Conservation (phyloP, 2,113 vertebrate species). For the Natator depressus region DNA sequence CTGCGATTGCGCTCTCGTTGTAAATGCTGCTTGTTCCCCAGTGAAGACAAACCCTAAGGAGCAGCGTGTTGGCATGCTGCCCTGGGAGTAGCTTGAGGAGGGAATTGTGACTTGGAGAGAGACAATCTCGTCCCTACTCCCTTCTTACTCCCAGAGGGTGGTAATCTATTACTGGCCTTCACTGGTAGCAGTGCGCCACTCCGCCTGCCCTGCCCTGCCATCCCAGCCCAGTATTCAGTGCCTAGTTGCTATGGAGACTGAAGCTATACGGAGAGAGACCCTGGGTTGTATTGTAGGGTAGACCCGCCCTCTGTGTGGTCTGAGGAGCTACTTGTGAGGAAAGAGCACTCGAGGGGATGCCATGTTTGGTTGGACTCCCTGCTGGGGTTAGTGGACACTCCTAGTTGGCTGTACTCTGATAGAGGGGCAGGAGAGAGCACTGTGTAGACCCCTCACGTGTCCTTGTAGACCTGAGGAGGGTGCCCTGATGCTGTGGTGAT, state of each 20-base stretch:
- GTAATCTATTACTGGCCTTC: background rate
- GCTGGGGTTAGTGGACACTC: background rate
- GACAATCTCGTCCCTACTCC: background rate
- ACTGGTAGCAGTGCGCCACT: too few relatives aligned
- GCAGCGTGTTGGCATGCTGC: too few relatives aligned
- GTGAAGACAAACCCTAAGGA: background rate
- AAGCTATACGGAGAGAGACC: background rate
- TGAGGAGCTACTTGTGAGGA: background rate
- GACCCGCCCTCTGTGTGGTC: background rate
- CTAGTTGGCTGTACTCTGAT: background rate
- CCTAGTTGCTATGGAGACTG: too few relatives aligned
- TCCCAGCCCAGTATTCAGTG: background rate
- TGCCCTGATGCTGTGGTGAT: background rate
- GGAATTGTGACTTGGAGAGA: background rate
- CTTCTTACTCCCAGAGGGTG: background rate
- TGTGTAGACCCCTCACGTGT: background rate
- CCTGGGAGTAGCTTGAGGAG: background rate
- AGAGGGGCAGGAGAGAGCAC: fast-evolving
- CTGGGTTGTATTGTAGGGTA: background rate
- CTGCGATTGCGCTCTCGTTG: background rate
- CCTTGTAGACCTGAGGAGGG: fast-evolving
- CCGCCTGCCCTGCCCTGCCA: too few relatives aligned
- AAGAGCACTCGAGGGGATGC: background rate
- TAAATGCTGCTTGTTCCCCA: background rate
- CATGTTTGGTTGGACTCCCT: background rate